Evolutionary conservation across 2,888 invertebrate species (phyloP).

Genomic region (Antheraea yamamai): DNA sequence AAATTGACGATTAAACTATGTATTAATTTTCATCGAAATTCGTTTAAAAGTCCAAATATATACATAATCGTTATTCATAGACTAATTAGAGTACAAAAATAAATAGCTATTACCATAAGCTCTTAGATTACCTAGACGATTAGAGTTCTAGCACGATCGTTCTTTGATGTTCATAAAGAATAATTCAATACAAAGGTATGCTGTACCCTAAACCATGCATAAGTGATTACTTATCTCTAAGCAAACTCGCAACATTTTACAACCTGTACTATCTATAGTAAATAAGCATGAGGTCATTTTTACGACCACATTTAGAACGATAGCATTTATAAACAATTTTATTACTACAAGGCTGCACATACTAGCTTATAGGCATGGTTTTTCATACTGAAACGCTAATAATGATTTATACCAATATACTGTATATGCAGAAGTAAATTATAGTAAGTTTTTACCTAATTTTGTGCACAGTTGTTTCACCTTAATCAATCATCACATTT

Average conservation of each 20-base stretch:
- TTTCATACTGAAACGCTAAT: too few species aligned
- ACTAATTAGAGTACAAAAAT: too few species aligned
- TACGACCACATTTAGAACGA: constrained; percentile 11
- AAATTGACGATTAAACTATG: too few species aligned
- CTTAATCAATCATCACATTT: too few species aligned
- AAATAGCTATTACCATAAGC: too few species aligned
- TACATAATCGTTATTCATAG: too few species aligned
- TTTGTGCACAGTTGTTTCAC: too few species aligned
- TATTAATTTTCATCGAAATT: too few species aligned
- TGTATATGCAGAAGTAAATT: too few species aligned
- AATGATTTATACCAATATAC: too few species aligned
- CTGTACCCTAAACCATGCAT: constrained; percentile 6
- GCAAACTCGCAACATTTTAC: constrained; percentile 21
- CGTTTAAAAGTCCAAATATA: too few species aligned
- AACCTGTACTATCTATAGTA: constrained; percentile 27
- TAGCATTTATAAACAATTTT: constrained; percentile 11
- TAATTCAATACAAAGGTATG: neutral
- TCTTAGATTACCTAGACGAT: neutral
- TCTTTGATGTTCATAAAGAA: neutral
- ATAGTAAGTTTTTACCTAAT: too few species aligned
- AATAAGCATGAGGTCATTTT: constrained; percentile 29
- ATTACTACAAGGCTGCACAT: neutral
- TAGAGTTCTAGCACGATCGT: neutral
- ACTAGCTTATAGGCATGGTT: neutral
- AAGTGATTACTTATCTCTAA: neutral